Evolutionary conservation across 2,888 invertebrate genomes (phyloP).

Genomic region (Tiphia femorata): DNA sequence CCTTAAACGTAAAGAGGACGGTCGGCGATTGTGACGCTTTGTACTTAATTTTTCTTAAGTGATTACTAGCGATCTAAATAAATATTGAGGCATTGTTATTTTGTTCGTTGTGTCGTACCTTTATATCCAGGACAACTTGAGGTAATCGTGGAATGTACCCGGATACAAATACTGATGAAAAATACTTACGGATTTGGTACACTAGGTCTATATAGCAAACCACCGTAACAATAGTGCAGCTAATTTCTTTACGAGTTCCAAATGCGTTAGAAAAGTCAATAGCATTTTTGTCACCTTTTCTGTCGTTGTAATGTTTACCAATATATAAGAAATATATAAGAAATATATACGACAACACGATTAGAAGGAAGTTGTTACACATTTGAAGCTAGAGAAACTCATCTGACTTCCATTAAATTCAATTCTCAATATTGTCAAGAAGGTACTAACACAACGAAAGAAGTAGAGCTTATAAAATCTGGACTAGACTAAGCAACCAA

Average conservation of each 20-base stretch:
- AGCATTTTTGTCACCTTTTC: no score
- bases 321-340: not conserved
- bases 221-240: not conserved
- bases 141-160: not conserved
- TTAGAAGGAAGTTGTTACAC: no score
- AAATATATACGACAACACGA: not conserved
- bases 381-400: no score
- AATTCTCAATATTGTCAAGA: no score
- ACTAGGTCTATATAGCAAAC: no score
- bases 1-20: not conserved
- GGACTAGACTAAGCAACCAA: no score
- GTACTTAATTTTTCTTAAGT: slow-evolving; percentile 22
- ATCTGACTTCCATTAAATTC: no score
- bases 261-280: no score
- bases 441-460: no score
- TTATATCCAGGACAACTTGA: not conserved
- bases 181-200: no score
- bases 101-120: not conserved
- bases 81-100: not conserved
- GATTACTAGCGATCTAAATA: slow-evolving; percentile 11
- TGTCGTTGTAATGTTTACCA: no score
- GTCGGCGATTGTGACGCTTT: slow-evolving; percentile 11
- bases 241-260: not conserved
- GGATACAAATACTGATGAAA: not conserved
- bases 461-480: no score